These are phyloP conservation scores for Blastomussa wellsi DNA, from an alignment of 92 coral and sea anemone species.

Conservation along the genomic window DNA sequence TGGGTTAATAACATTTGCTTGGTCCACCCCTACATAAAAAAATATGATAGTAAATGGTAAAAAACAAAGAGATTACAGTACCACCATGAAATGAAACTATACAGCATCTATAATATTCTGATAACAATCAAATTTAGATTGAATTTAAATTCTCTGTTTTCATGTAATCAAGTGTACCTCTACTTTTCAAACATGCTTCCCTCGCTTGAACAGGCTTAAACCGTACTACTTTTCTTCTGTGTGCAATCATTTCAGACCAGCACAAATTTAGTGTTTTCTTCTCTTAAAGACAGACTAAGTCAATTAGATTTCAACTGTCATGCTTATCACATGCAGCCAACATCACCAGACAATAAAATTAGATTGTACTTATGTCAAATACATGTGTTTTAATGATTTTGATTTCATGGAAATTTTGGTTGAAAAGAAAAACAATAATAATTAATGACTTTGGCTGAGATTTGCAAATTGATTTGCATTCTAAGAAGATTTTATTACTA, in stretches of 20 bases:
- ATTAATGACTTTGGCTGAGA: background rate
- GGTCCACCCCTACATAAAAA: background rate
- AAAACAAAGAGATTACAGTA: background rate
- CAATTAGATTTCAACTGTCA: slow-evolving; percentile 24
- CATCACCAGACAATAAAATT: slow-evolving; percentile 14
- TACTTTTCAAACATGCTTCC: background rate
- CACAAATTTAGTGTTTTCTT: background rate
- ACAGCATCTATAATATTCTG: background rate
- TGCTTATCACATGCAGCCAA: background rate
- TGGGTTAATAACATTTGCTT: background rate
- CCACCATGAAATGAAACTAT: background rate
- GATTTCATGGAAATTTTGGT: slow-evolving; percentile 28
- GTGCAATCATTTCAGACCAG: slow-evolving; percentile 27
- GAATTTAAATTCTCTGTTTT: background rate
- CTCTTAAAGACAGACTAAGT: background rate
- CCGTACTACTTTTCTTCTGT: slow-evolving; percentile 38
- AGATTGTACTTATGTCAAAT: slow-evolving; percentile 37
- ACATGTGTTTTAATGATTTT: slow-evolving; percentile 32
- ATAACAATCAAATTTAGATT: slow-evolving; percentile 12
- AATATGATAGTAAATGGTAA: background rate
- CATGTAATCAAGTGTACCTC: slow-evolving; percentile 11
- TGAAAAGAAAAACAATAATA: slow-evolving; percentile 16
- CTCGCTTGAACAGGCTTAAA: slow-evolving; percentile 29
- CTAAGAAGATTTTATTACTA: background rate
- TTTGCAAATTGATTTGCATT: slow-evolving; percentile 5